phyloP scores from a whole-genome alignment of 2,797 vertebrate genomes.

The Pygocentrus nattereri region DNA sequence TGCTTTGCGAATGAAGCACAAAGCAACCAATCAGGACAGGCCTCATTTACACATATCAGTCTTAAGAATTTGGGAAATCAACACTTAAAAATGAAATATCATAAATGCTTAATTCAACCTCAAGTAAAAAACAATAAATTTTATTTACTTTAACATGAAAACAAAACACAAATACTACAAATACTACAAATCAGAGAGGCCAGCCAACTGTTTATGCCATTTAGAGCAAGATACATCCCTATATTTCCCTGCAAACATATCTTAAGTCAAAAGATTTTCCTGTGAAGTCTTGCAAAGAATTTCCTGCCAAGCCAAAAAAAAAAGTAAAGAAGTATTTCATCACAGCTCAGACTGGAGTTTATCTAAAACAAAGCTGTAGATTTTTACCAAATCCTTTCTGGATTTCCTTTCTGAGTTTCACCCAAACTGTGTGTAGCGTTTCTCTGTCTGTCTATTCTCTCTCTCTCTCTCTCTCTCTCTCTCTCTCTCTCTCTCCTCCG shows the following conservation, averaged over 20 bases:
- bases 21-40: too few species aligned
- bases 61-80: too few species aligned
- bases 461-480: not conserved
- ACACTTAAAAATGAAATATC: too few species aligned
- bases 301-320: not conserved
- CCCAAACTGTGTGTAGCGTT: constrained; percentile 1
- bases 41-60: too few species aligned
- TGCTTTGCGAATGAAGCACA: too few species aligned
- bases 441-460: constrained; percentile 2
- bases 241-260: not conserved
- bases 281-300: not conserved
- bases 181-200: not conserved
- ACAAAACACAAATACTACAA: not conserved
- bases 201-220: not conserved
- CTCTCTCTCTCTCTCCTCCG: constrained; percentile 4
- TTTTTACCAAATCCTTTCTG: not conserved
- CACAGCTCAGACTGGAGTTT: constrained; percentile 2
- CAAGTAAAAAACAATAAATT: too few species aligned
- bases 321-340: constrained; percentile 26
- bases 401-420: constrained; percentile 5
- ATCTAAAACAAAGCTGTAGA: constrained; percentile 2
- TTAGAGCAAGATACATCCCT: not conserved
- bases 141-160: too few species aligned
- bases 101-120: too few species aligned
- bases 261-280: not conserved